A percentile compares a stretch with the other conserved stretches of the same genome.
Evolutionary conservation across 2,797 vertebrate species (phyloP).

Genomic region (Picus viridis): DNA sequence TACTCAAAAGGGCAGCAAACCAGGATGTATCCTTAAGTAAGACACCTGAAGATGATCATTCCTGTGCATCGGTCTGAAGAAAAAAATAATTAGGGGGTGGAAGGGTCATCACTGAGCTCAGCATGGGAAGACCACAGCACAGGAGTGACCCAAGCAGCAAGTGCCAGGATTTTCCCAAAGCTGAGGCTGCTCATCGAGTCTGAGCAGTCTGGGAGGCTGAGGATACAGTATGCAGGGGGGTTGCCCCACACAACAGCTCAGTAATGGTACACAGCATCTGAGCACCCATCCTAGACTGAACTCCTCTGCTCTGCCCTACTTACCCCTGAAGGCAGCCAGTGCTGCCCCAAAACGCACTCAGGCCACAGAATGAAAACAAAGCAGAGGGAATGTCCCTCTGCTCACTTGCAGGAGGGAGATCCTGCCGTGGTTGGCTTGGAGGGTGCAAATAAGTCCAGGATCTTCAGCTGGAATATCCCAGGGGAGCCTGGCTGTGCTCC

Average conservation of each 20-base stretch:
- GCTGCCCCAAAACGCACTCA: not conserved
- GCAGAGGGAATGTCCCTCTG: not conserved
- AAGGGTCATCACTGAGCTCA: not conserved
- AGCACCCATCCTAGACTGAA: not conserved
- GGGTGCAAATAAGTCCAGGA: not conserved
- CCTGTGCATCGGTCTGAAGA: not conserved
- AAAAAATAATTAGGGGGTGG: no score
- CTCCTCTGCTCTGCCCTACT: not conserved
- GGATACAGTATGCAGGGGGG: fast-evolving
- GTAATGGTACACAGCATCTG: fast-evolving
- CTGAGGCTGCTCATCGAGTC: not conserved
- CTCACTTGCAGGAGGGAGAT: not conserved
- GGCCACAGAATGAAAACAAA: not conserved
- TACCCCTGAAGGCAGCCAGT: not conserved
- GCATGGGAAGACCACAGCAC: not conserved
- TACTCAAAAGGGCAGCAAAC: not conserved
- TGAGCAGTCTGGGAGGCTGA: not conserved
- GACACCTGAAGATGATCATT: not conserved
- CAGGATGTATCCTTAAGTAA: not conserved
- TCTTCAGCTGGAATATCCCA: not conserved
- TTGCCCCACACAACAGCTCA: not conserved
- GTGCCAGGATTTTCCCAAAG: not conserved
- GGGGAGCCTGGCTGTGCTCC: not conserved
- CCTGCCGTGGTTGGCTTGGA: not conserved
- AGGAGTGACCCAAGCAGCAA: not conserved